Evolutionary conservation across 2,888 invertebrate genomes (phyloP).

Genomic region (Falcaria lacertinaria): DNA sequence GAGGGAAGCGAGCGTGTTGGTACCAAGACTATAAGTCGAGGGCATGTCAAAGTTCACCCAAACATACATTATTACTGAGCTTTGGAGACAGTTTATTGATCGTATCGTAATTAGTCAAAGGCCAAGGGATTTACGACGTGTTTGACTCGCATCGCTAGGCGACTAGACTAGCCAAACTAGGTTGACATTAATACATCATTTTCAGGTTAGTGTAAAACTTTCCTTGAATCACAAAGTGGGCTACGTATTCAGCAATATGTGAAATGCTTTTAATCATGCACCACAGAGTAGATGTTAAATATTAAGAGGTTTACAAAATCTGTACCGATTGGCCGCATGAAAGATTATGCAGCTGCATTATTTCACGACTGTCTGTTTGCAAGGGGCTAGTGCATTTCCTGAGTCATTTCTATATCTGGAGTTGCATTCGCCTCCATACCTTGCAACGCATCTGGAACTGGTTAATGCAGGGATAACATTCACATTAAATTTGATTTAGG

Average conservation of each 20-base stretch:
- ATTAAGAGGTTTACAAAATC: too few relatives aligned
- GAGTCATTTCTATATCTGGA: conserved; percentile 54
- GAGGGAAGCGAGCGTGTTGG: neutral
- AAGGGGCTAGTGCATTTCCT: conserved; percentile 27
- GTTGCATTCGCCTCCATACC: conserved; percentile 29
- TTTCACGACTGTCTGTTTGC: conserved; percentile 14
- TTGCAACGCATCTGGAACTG: conserved; percentile 10
- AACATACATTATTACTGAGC: conserved; percentile 12
- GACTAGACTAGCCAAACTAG: conserved; percentile 37
- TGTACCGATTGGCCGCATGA: too few relatives aligned
- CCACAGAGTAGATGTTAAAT: too few relatives aligned
- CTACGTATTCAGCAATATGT: too few relatives aligned
- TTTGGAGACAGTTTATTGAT: conserved; percentile 41
- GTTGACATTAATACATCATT: neutral
- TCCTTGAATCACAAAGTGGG: too few relatives aligned
- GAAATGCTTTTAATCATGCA: too few relatives aligned
- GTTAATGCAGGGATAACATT: too few relatives aligned
- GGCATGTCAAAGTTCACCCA: neutral
- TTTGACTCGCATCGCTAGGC: conserved; percentile 59
- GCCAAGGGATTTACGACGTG: conserved; percentile 44
- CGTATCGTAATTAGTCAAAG: conserved; percentile 39
- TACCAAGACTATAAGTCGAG: neutral
- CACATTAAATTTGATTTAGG: conserved; percentile 2
- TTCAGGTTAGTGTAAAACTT: neutral
- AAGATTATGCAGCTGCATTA: neutral